Evolutionary conservation across 2,113 vertebrate species (phyloP), one percentile per base, ranked within the genome.

Genomic region (Psilopogon haemacephalus): DNA sequence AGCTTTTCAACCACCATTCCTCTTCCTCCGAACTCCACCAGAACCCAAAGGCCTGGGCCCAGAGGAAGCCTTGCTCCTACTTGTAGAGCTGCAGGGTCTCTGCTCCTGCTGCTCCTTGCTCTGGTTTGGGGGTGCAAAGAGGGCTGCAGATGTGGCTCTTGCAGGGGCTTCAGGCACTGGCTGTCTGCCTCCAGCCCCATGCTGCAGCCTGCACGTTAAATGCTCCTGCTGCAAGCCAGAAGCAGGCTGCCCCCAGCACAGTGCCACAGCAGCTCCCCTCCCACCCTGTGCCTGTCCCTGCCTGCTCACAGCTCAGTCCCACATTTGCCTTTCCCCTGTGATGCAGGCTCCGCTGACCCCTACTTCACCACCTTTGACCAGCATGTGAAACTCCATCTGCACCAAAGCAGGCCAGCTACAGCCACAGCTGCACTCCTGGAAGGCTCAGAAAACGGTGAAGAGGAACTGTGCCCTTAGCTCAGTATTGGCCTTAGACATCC

Each of bases 231-330:
- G 37, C 3, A 42, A n/a, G 4, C 15, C 4, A 21, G 46, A 15
- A 68, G 35, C 4, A 10, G 6, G 13, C 58, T 60, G 54, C 16
- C 27, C 5, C 5, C 8, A 0, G 0, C 5, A 55, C 0, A 0
- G 52, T 37, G 44, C 18, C 26, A 55, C 6, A 7, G 64, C 30
- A 72, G 8, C 44, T 33, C 33, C 12, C 32, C 28, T 2, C 17
- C 32, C 28, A 2, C 17, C 32, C 26, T 4, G 4, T 44, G 32
- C 33, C 28, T 4, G 4, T 44, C 33, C 33, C 28, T 75, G 17
- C 30, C 37, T 81, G 14, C 15, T 37, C 33, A 46, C 38, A 8
- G 9, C 48, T 33, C 27, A 54, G 20, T 52, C 59, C 55, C 35
- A 62, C 8, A 44, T 69, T 78, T 58, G 27, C 17, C 63, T 30